Percentiles rank a stretch among this genome's conserved stretches.
These are phyloP conservation scores for Diadegma fenestrale DNA, from an alignment of 2,888 invertebrate species.

Conservation along the genomic window DNA sequence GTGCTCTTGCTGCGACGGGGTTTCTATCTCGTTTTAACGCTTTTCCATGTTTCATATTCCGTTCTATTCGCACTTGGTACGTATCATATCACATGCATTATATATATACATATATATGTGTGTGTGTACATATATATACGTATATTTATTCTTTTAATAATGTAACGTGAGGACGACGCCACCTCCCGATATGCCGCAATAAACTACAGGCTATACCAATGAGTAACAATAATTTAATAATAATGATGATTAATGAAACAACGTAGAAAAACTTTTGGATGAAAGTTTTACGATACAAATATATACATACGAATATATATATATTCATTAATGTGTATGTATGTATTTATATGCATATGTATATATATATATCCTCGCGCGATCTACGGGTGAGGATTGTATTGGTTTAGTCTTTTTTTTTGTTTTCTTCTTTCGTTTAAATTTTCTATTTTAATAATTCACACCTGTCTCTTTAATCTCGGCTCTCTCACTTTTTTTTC, in stretches of 20 bases:
- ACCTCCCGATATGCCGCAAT: constrained; percentile 65
- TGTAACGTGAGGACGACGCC: constrained; percentile 62
- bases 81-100: constrained; percentile 45
- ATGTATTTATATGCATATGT: neutral
- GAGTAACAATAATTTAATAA: constrained; percentile 64
- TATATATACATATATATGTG: constrained; percentile 9
- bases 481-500: neutral
- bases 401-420: constrained; percentile 61
- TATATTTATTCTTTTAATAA: constrained; percentile 3
- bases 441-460: constrained; percentile 55
- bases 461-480: constrained; percentile 43
- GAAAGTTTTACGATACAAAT: constrained; percentile 55
- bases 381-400: constrained; percentile 64
- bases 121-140: constrained; percentile 12
- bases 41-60: neutral
- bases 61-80: constrained; percentile 3
- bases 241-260: constrained; percentile 67
- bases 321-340: constrained; percentile 13
- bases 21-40: neutral
- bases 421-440: constrained; percentile 51
- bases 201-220: constrained; percentile 64
- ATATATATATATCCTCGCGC: constrained; percentile 62
- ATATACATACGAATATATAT: neutral
- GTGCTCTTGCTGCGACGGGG: neutral
- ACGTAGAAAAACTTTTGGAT: constrained; percentile 67